Evolutionary conservation across 2,113 vertebrate genomes (phyloP).

Genomic region (Tyrannus savana): DNA sequence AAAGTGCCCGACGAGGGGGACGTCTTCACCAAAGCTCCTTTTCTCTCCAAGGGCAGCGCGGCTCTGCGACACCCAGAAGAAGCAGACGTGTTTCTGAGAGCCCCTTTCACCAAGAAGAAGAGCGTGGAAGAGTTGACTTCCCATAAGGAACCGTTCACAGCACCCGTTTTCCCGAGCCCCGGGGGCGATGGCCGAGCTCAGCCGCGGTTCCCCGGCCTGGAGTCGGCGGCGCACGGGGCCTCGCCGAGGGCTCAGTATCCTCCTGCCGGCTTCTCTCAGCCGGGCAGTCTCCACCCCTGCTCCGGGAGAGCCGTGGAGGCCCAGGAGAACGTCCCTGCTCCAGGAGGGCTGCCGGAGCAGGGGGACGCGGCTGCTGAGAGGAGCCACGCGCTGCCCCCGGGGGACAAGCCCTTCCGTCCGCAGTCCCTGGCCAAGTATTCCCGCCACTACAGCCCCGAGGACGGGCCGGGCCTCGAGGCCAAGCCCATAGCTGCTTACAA

Average conservation of each 20-base stretch:
- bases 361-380: slow-evolving; percentile 14
- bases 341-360: slow-evolving; percentile 11
- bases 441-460: slow-evolving; percentile 89
- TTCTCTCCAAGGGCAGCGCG: slow-evolving; percentile 66
- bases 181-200: background rate
- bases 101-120: slow-evolving; percentile 91
- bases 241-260: slow-evolving; percentile 3
- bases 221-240: background rate
- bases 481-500: slow-evolving; percentile 85
- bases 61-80: slow-evolving; percentile 67
- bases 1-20: slow-evolving; percentile 76
- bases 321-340: slow-evolving; percentile 29
- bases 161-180: background rate
- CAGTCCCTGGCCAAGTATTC: slow-evolving; percentile 93
- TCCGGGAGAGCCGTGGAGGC: slow-evolving; percentile 22
- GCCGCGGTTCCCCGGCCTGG: slow-evolving; percentile 28
- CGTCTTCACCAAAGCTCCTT: slow-evolving; percentile 93
- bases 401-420: slow-evolving; percentile 83
- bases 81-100: slow-evolving; percentile 89
- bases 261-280: slow-evolving; percentile 30
- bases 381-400: slow-evolving; percentile 55
- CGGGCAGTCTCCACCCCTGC: slow-evolving; percentile 10
- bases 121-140: slow-evolving; percentile 60
- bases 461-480: slow-evolving; percentile 55
- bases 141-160: slow-evolving; percentile 7